These are phyloP conservation scores for Hoplostethus mediterraneus DNA, from an alignment of 2,797 vertebrate species.

Conservation along the genomic window DNA sequence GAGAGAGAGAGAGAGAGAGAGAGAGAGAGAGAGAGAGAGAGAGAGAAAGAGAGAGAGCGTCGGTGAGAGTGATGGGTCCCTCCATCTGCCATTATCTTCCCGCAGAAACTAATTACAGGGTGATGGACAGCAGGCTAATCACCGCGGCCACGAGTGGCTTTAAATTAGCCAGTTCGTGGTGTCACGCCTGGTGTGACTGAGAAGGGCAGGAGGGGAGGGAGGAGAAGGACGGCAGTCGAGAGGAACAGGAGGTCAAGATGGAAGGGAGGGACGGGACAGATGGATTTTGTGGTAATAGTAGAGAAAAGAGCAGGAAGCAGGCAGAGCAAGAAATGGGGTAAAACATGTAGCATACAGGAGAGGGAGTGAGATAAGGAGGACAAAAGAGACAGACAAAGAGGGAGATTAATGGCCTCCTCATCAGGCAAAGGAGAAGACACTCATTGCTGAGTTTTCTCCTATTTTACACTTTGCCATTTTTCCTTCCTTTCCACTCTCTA, in stretches of 20 bases:
- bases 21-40: not conserved
- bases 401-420: not conserved
- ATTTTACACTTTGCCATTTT: not conserved
- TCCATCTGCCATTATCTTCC: conserved; percentile 67
- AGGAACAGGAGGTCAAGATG: conserved; percentile 15
- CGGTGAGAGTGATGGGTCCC: conserved; percentile 62
- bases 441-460: conserved; percentile 5
- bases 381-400: not conserved
- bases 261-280: conserved; percentile 21
- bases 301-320: not conserved
- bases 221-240: not conserved
- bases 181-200: conserved; percentile 61
- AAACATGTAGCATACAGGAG: not conserved
- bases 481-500: not conserved
- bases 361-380: not conserved
- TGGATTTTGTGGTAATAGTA: conserved; percentile 6
- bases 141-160: conserved; percentile 60
- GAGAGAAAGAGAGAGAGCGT: conserved; percentile 30
- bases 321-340: not conserved
- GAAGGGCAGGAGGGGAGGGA: conserved; percentile 35
- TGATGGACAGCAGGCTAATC: conserved; percentile 80
- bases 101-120: conserved; percentile 78
- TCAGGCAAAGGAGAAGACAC: not conserved
- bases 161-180: conserved; percentile 69
- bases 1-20: not conserved